These are phyloP conservation scores for Pterophyllum scalare DNA, from an alignment of 2,113 vertebrate genomes.

Conservation along the genomic window DNA sequence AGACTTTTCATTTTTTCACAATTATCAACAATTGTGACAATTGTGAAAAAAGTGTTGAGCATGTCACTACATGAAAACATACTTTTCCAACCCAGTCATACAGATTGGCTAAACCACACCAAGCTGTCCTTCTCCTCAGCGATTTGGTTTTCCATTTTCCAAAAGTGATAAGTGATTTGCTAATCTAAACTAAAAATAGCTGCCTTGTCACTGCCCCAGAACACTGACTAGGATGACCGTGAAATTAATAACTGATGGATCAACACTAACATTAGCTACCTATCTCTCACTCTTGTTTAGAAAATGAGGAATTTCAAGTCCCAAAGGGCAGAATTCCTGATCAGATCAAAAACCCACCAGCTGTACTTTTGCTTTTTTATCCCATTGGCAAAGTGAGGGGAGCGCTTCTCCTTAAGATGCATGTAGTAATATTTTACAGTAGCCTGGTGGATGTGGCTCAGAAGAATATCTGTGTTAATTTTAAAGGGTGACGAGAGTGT, in stretches of 20 bases:
- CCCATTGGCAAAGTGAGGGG: background rate
- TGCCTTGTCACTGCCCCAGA: background rate
- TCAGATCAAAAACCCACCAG: background rate
- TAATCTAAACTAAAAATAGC: background rate
- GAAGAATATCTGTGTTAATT: background rate
- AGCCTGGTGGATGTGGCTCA: background rate
- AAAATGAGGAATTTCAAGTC: background rate
- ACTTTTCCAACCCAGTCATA: too few species aligned
- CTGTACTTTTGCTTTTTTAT: background rate
- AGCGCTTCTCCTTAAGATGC: background rate
- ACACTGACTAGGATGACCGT: background rate
- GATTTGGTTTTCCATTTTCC: too few species aligned
- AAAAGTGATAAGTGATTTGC: too few species aligned
- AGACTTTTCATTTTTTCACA: background rate
- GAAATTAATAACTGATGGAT: background rate
- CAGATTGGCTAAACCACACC: too few species aligned
- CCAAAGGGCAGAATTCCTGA: background rate
- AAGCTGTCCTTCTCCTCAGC: too few species aligned
- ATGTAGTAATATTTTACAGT: background rate
- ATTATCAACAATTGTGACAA: background rate
- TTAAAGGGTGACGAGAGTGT: background rate
- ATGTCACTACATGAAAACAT: background rate
- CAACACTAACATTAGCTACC: background rate
- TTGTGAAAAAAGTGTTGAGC: background rate
- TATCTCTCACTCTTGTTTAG: background rate